Base-by-base conservation (phyloP, 2,113 vertebrate genomes). In the Coryphaenoides rupestris region DNA sequence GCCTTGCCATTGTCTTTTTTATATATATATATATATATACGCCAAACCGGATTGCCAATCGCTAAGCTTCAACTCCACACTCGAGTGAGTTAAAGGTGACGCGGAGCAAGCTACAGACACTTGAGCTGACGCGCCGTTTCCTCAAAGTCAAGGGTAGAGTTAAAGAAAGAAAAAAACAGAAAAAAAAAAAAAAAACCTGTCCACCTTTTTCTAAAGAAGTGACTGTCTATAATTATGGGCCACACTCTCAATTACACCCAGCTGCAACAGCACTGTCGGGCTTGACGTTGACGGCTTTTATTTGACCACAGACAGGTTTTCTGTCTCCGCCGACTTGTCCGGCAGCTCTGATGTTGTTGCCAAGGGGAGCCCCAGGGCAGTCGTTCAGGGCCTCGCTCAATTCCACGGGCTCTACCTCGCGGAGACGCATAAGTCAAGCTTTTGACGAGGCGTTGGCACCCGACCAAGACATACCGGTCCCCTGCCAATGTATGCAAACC, bases 321-420 rank as follows among this genome's bases (percentile, higher is more conserved):
- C 86, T 89, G 81, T 74, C 87, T 89, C 87, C 87, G 84, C 88
- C 79, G 85, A 89, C 86, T 84, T 92, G 91, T 92, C 89, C 91
- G 88, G 88, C 72, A 83, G 87, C 88, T 92, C 84, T 61, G 69
- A 17, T 14, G 23, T 69, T 55, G 19, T 79, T 89, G 86, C 88
- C 87, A 92, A 58, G 81, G 85, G 76, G 69, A 71, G 75, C 88
- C 90, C 60, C 68, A 61, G 84, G 86, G 86, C 66, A 78, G 82
- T 82, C 47, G 63, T 74, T 80, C 65, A 78, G 87, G 88, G 84
- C 81, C 86, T 74, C 77, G 80, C 81, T 80, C 69, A 67, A 63
- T 68, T 72, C 69, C 26, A 23, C 73, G 78, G 84, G 77, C 84
- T 87, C 71, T 84, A 86, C 69, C 87, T 90, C 85, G 90, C 80